Evolutionary conservation across 2,113 vertebrate species (phyloP), one percentile per base, ranked within the genome.

Genomic region (Ammodytes marinus): DNA sequence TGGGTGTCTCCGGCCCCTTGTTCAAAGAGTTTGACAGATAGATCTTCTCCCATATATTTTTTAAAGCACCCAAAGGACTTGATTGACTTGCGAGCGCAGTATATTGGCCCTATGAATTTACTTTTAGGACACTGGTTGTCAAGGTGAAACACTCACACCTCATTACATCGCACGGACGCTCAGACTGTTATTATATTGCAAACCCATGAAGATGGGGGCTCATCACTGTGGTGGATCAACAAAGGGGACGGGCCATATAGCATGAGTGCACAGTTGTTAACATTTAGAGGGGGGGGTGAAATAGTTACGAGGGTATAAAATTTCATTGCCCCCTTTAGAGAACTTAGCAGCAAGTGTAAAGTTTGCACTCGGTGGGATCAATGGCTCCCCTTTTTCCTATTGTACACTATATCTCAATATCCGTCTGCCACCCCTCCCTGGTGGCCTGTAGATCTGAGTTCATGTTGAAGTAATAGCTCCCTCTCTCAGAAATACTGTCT

Each of bases 281-380:
- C 91, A 91, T 92, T 93, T 92, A 94, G 88, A 89, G 86, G 83
- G 27, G 27, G 27, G 91, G 91, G 88, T 92, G 91, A 93, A 92
- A 89, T 88, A 90, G 92, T 94, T 94, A 93, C 77, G 89, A 95
- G 91, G 84, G 42, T 92, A 93, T 95, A 95, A 95, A 94, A 94
- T 87, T 92, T 93, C 88, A 94, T 93, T 86, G 88, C 84, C 88
- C 91, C 94, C 94, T 85, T 93, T 80, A 88, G 94, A 94, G 88
- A 93, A 93, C 89, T 93, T 93, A 93, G 89, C 88, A 87, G 92
- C 84, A 84, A 90, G 89, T 90, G 85, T 92, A 92, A 94, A 94
- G 93, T 93, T 95, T 92, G 86, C 88, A 87, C 87, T 88, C 85
- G 49, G 65, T 52, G 75, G 88, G 84, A 94, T 95, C 92, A 92